phyloP scores from a whole-genome alignment of 2,888 invertebrate genomes.

The Eupithecia tripunctaria region DNA sequence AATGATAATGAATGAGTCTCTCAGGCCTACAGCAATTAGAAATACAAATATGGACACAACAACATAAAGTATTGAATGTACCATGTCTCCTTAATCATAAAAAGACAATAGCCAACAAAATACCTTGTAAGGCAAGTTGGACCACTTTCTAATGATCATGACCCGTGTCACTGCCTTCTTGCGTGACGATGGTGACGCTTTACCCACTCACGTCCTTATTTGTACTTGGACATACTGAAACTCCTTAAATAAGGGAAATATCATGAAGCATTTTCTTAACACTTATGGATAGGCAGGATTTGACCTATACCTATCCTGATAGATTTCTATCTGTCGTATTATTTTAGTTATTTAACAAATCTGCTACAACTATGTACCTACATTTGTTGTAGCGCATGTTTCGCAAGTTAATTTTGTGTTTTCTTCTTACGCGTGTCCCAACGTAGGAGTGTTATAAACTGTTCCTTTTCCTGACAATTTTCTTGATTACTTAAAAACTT shows the following conservation, averaged over 20 bases:
- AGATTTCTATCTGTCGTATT: not conserved
- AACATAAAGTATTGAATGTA: not conserved
- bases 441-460: not conserved
- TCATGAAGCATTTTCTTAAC: not conserved
- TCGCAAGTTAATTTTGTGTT: not conserved
- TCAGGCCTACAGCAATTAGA: not conserved
- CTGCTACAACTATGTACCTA: not conserved
- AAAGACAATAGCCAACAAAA: slow-evolving; percentile 46
- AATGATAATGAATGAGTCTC: not conserved
- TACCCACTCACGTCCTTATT: slow-evolving; percentile 46
- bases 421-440: not conserved
- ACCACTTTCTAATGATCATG: slow-evolving; percentile 63
- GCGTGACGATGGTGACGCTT: slow-evolving; percentile 46
- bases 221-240: slow-evolving; percentile 16
- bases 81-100: slow-evolving; percentile 5
- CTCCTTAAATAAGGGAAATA: not conserved
- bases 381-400: not conserved
- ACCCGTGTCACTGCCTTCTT: slow-evolving; percentile 47
- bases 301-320: not conserved
- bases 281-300: not conserved
- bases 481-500: not conserved
- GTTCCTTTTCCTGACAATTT: not conserved
- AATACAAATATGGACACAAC: slow-evolving; percentile 5
- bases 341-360: not conserved
- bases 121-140: slow-evolving; percentile 35